These are phyloP conservation scores for Eucriotettix oculatus DNA, from an alignment of 2,888 invertebrate species.

Conservation along the genomic window DNA sequence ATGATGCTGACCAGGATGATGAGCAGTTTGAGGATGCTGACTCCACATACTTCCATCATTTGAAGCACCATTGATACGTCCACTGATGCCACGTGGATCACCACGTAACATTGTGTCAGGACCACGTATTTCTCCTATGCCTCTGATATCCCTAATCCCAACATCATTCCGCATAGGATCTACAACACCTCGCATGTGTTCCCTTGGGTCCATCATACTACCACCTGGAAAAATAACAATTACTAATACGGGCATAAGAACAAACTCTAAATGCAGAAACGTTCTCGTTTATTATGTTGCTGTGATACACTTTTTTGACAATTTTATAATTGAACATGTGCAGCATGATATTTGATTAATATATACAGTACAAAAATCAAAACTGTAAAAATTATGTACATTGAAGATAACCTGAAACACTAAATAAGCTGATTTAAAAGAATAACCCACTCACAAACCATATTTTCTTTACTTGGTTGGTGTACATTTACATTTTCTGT, in stretches of 20 bases:
- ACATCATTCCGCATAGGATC: slow-evolving; percentile 20
- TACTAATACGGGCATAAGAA: background rate
- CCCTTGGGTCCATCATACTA: slow-evolving; percentile 26
- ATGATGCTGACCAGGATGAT: slow-evolving; percentile 29
- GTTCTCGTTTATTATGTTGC: too few relatives aligned
- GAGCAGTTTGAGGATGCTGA: slow-evolving; percentile 30
- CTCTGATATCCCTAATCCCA: slow-evolving; percentile 14
- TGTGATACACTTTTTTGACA: too few relatives aligned
- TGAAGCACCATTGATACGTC: slow-evolving; percentile 59
- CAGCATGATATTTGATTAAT: too few relatives aligned
- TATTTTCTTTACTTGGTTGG: too few relatives aligned
- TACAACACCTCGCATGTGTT: slow-evolving; percentile 26
- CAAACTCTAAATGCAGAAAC: too few relatives aligned
- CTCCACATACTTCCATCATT: slow-evolving; percentile 55
- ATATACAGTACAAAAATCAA: too few relatives aligned
- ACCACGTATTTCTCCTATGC: slow-evolving; percentile 35
- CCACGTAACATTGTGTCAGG: slow-evolving; percentile 28
- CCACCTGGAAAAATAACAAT: slow-evolving; percentile 20
- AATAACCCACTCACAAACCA: too few relatives aligned
- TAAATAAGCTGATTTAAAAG: too few relatives aligned
- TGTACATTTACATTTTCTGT: too few relatives aligned
- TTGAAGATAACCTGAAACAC: too few relatives aligned
- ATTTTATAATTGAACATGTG: too few relatives aligned
- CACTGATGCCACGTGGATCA: slow-evolving; percentile 52
- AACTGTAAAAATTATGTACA: too few relatives aligned